phyloP scores from a whole-genome alignment of 2,888 invertebrate genomes.

The Cephus pulcher region DNA sequence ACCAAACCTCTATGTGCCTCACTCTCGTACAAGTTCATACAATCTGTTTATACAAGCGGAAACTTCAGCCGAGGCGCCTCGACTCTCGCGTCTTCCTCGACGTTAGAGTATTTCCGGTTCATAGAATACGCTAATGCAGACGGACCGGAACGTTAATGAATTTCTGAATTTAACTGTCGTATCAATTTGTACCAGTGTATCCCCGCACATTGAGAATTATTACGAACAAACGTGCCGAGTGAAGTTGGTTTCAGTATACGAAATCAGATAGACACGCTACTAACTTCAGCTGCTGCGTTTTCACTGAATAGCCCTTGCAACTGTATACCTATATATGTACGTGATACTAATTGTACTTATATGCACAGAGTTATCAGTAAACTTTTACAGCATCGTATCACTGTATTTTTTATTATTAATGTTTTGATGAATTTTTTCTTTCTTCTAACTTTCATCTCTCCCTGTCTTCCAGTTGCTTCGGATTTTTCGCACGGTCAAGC shows the following conservation, averaged over 20 bases:
- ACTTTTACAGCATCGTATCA: too few relatives aligned
- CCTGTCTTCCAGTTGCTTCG: not conserved
- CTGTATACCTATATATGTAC: not conserved
- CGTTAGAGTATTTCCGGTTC: not conserved
- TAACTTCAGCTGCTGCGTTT: not conserved
- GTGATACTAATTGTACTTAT: not conserved
- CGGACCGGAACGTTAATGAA: not conserved
- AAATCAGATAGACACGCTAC: not conserved
- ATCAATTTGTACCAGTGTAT: not conserved
- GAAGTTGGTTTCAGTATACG: not conserved
- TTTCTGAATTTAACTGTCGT: not conserved
- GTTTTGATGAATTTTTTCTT: not conserved
- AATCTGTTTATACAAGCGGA: constrained; percentile 22
- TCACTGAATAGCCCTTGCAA: not conserved
- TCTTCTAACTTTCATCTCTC: not conserved
- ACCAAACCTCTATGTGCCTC: not conserved
- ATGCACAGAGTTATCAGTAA: not conserved
- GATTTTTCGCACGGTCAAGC: not conserved
- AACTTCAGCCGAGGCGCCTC: constrained; percentile 10
- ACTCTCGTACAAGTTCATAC: not conserved
- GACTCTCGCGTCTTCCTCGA: not conserved
- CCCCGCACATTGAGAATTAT: not conserved
- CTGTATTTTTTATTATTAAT: not conserved
- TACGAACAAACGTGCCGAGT: not conserved
- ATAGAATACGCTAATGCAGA: not conserved